A percentile compares a stretch with the other conserved stretches of the same genome.
These are phyloP conservation scores for Colius striatus DNA, from an alignment of 2,113 vertebrate genomes.

Conservation along the genomic window DNA sequence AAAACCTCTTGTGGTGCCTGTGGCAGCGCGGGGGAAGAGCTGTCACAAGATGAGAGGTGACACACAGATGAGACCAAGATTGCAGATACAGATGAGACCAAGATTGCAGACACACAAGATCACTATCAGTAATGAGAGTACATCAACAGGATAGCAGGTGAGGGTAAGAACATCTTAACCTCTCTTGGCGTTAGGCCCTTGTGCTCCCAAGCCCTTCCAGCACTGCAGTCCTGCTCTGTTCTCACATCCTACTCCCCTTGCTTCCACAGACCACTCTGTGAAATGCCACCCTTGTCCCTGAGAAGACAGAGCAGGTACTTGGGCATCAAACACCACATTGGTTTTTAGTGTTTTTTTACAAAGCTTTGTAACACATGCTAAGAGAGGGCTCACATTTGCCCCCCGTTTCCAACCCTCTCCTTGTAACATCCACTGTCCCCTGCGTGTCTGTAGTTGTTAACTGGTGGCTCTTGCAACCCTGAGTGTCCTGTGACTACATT, in stretches of 20 bases:
- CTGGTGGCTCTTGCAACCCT: background rate
- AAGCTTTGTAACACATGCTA: background rate
- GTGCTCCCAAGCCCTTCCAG: background rate
- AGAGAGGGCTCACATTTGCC: fast-evolving
- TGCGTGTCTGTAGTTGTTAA: background rate
- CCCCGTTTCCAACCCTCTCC: background rate
- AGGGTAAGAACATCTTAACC: background rate
- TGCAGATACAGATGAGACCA: slow-evolving; percentile 3
- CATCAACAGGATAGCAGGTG: slow-evolving; percentile 54
- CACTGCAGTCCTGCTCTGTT: background rate
- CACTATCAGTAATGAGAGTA: background rate
- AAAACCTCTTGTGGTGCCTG: slow-evolving; percentile 53
- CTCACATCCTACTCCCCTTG: background rate
- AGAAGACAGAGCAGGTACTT: background rate
- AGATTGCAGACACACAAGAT: background rate
- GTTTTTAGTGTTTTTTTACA: background rate
- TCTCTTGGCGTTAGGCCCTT: background rate
- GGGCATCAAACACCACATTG: background rate
- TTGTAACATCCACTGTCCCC: background rate
- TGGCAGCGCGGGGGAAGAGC: background rate
- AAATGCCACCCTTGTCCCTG: background rate
- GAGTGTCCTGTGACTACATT: background rate
- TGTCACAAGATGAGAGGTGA: slow-evolving; percentile 58
- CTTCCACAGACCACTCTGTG: background rate
- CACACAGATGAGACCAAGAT: slow-evolving; percentile 43